Evolutionary conservation across 2,888 invertebrate species (phyloP).

Genomic region (Branchellion lobata): DNA sequence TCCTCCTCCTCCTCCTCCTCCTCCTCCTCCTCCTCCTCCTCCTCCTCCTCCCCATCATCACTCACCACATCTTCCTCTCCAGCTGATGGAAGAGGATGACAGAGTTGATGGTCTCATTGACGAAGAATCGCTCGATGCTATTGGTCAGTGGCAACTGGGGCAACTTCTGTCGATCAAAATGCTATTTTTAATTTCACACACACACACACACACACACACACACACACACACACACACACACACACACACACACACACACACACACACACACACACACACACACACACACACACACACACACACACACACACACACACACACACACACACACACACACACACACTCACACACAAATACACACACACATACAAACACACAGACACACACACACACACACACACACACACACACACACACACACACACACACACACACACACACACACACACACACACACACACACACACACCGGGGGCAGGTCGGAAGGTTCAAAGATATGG

Average conservation of each 20-base stretch:
- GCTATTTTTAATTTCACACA: not conserved
- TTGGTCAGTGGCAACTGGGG: constrained; percentile 83
- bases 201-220: not conserved
- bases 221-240: constrained; percentile 47
- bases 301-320: constrained; percentile 48
- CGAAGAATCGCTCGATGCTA: constrained; percentile 92
- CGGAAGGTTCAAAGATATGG: constrained; percentile 93
- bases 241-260: constrained; percentile 47
- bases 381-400: constrained; percentile 5
- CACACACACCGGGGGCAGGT: constrained; percentile 77
- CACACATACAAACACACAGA: not conserved
- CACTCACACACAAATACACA: constrained; percentile 51
- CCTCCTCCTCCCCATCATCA: constrained; percentile 59
- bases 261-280: constrained; percentile 47
- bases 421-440: constrained; percentile 3
- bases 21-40: constrained; percentile 66
- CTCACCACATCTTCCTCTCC: constrained; percentile 93
- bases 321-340: constrained; percentile 48
- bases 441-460: not conserved
- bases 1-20: constrained; percentile 68
- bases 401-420: constrained; percentile 3
- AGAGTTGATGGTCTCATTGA: constrained; percentile 93
- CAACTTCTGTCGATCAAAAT: not conserved
- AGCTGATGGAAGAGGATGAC: constrained; percentile 83
- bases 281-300: constrained; percentile 47